A percentile compares a stretch with the other conserved stretches of the same genome.
These are phyloP conservation scores for Papilio gigon DNA, from an alignment of 2,888 invertebrate species.

Conservation along the genomic window DNA sequence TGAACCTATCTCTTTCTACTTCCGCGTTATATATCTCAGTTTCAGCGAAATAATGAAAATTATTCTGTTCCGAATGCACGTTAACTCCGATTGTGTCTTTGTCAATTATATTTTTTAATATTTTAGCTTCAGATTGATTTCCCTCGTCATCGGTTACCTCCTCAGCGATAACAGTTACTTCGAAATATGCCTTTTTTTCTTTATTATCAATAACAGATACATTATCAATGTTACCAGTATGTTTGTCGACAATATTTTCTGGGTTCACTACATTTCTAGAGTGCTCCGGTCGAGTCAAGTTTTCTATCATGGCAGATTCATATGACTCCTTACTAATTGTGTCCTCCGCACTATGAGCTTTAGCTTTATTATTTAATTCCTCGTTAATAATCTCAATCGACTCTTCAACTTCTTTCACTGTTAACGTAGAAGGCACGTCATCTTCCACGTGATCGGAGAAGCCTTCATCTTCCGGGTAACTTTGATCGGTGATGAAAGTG, in stretches of 20 bases:
- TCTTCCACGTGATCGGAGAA: conserved; percentile 42
- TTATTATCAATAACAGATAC: conserved; percentile 44
- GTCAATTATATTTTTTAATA: conserved; percentile 29
- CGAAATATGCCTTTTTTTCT: conserved; percentile 53
- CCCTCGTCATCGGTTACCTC: conserved; percentile 65
- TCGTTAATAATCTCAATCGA: conserved; percentile 44
- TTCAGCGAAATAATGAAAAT: conserved; percentile 66
- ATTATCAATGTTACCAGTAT: conserved; percentile 40
- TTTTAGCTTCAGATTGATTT: conserved; percentile 21
- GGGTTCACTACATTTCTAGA: conserved; percentile 31
- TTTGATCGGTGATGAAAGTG: conserved; percentile 23
- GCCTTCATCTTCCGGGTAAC: conserved; percentile 43
- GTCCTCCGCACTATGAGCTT: conserved; percentile 38
- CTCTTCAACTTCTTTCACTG: conserved; percentile 41
- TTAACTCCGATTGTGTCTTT: conserved; percentile 26
- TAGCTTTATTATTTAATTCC: conserved; percentile 44
- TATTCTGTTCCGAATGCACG: conserved; percentile 49
- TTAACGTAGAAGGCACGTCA: conserved; percentile 35
- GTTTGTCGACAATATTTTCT: conserved; percentile 39
- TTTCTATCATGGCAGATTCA: not conserved
- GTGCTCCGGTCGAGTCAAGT: not conserved
- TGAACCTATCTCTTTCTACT: conserved; percentile 62
- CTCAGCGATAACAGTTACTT: conserved; percentile 68
- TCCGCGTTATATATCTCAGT: conserved; percentile 69
- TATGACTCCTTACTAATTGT: conserved; percentile 39